Evolutionary conservation across 2,888 invertebrate species (phyloP).

Genomic region (Caenorhabditis zanzibari): DNA sequence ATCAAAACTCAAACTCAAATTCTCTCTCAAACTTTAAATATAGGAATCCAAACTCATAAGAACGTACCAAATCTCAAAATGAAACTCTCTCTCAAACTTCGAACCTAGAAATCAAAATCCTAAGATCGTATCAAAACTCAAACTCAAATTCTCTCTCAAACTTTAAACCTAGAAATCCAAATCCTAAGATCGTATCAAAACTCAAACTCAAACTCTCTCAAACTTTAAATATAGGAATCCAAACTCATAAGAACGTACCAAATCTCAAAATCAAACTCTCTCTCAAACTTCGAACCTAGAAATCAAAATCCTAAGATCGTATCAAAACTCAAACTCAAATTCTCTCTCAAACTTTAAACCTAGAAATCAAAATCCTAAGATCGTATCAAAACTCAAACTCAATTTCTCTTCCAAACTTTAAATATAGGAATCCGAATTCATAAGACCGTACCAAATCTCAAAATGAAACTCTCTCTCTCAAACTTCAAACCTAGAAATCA

Average conservation of each 20-base stretch:
- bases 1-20: conserved; percentile 15
- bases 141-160: background rate
- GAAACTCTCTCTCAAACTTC: conserved; percentile 3
- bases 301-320: background rate
- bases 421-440: background rate
- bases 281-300: background rate
- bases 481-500: background rate
- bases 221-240: background rate
- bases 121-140: no score
- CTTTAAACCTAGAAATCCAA: background rate
- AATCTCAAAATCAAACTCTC: background rate
- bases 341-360: background rate
- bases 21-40: background rate
- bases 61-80: background rate
- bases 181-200: background rate
- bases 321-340: background rate
- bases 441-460: background rate
- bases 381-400: background rate
- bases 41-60: background rate
- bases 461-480: background rate
- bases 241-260: background rate
- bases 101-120: background rate
- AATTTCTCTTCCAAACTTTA: background rate
- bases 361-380: background rate
- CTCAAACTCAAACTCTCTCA: background rate